Base-by-base conservation (phyloP, 2,888 invertebrate species). In the Rhynchonema sp. region DNA sequence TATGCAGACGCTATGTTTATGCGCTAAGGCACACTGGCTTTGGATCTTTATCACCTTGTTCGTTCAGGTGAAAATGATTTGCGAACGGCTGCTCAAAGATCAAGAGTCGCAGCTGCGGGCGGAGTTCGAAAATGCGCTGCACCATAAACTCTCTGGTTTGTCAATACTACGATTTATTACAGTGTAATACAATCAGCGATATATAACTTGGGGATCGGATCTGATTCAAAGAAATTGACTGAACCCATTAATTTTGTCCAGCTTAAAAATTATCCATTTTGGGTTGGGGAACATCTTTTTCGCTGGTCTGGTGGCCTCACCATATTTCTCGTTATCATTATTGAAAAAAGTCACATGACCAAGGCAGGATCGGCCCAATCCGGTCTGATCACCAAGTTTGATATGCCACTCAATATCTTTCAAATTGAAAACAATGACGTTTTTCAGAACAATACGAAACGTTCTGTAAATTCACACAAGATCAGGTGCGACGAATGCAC, bases 391-490 rank as follows among this genome's bases (percentile, higher is more conserved):
- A n/a, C n/a, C n/a, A n/a, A n/a, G n/a, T n/a, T n/a, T n/a, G n/a
- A n/a, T n/a, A n/a, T n/a, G n/a, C n/a, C n/a, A n/a, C n/a, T n/a
- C n/a, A n/a, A n/a, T n/a, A n/a, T n/a, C n/a, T n/a, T n/a, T n/a
- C n/a, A n/a, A n/a, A n/a, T n/a, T n/a, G n/a, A n/a, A n/a, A n/a
- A n/a, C n/a, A n/a, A n/a, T 20, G 46, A 38, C 30, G 17, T 30
- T 29, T 72, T 74, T 53, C 72, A 77, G 96, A 98, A 79, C 94
- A 96, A 78, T 96, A 96, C 74, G 94, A 96, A 76, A 88, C 92
- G 72, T 98, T 96, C 77, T 90, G 94, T 64, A 90, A 90, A 78
- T 96, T 96, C 78, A 94, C 94, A 69, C 85, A 88, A 70, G 96
- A 98, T 79, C 94, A 96, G 81, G 86, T 96, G 72, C 86, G 86